Percentiles rank a stretch among this genome's conserved stretches.
Evolutionary conservation across 2,113 vertebrate genomes (phyloP).

Genomic region (Malaclemys terrapin): DNA sequence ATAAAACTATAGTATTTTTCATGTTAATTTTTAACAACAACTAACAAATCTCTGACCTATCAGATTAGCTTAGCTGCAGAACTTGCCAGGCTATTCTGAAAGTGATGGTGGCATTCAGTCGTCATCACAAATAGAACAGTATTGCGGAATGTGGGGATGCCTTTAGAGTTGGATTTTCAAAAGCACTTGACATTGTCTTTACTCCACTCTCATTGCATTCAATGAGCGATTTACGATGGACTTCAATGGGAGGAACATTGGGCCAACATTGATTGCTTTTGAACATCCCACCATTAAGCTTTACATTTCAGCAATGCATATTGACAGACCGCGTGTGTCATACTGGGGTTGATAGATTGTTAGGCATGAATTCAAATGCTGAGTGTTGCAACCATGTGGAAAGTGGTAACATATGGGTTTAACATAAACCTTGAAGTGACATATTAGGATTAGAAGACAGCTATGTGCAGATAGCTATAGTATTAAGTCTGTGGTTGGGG

Average conservation of each 20-base stretch:
- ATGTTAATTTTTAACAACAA: conserved; percentile 56
- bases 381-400: neutral
- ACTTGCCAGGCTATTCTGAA: conserved; percentile 16
- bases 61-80: conserved; percentile 46
- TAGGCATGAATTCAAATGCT: neutral
- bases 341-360: neutral
- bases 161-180: neutral
- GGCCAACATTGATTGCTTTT: neutral
- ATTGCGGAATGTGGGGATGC: neutral
- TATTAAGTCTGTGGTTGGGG: neutral
- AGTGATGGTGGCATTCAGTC: neutral
- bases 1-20: conserved; percentile 46
- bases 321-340: neutral
- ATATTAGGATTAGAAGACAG: conserved; percentile 29
- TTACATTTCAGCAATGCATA: conserved; percentile 29
- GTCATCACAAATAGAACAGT: neutral
- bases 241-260: neutral
- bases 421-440: neutral
- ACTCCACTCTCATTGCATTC: neutral
- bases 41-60: conserved; percentile 21
- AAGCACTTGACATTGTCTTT: neutral
- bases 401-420: neutral
- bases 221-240: neutral
- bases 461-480: neutral
- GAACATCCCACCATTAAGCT: neutral